These are phyloP conservation scores for Scarus forsteni DNA, from an alignment of 2,797 vertebrate species.

Conservation along the genomic window DNA sequence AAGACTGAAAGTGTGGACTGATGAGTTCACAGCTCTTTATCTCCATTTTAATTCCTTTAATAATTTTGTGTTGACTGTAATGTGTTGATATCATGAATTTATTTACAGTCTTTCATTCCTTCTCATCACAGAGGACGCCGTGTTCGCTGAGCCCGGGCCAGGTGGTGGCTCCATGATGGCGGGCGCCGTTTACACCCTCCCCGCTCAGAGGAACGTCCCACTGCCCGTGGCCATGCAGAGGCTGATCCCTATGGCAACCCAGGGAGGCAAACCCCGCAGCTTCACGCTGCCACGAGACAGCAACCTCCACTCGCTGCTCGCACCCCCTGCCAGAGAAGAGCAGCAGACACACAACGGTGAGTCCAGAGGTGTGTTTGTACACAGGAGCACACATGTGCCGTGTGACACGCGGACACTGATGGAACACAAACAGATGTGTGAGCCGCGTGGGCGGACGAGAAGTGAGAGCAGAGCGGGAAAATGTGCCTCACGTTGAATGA, in stretches of 20 bases:
- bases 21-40: no score
- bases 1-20: no score
- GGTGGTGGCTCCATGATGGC: slow-evolving; percentile 83
- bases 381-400: not conserved
- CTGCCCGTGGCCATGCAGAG: slow-evolving; percentile 79
- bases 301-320: slow-evolving; percentile 91
- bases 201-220: slow-evolving; percentile 77
- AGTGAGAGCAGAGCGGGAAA: slow-evolving; percentile 23
- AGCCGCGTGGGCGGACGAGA: not conserved
- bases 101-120: not conserved
- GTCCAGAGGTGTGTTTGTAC: slow-evolving; percentile 45
- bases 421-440: not conserved
- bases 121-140: slow-evolving; percentile 88
- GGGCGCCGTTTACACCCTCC: slow-evolving; percentile 84
- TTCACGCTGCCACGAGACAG: slow-evolving; percentile 97
- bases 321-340: slow-evolving; percentile 86
- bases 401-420: not conserved
- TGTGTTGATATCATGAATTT: no score
- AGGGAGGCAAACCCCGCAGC: slow-evolving; percentile 93
- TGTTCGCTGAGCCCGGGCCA: slow-evolving; percentile 89
- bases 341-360: slow-evolving; percentile 87
- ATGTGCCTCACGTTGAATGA: slow-evolving; percentile 31
- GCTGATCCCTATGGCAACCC: slow-evolving; percentile 76
- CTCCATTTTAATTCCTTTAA: no score
- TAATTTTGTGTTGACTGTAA: no score